Conservation (phyloP, 2,113 vertebrate species). For the Pardalotus punctatus region DNA sequence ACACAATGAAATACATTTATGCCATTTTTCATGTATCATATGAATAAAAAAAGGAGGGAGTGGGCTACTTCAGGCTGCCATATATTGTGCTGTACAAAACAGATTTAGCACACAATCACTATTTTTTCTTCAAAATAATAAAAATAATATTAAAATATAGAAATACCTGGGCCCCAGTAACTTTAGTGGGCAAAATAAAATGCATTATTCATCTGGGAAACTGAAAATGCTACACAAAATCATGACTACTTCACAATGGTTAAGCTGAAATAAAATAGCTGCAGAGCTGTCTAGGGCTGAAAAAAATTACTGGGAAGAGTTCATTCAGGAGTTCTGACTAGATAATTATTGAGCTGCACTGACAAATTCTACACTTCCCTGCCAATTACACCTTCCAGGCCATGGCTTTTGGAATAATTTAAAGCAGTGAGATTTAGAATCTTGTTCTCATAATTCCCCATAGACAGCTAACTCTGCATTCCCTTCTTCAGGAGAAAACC, state of each 20-base stretch:
- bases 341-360: constrained; percentile 62
- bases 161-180: constrained; percentile 12
- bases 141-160: background rate
- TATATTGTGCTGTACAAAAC: constrained; percentile 54
- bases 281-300: background rate
- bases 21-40: constrained; percentile 74
- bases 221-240: constrained; percentile 38
- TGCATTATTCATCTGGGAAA: constrained; percentile 69
- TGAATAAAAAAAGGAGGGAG: constrained; percentile 70
- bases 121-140: constrained; percentile 55
- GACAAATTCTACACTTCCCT: constrained; percentile 60
- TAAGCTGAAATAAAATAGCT: constrained; percentile 18
- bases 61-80: constrained; percentile 57
- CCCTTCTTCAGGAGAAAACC: background rate
- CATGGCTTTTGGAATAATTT: constrained; percentile 68
- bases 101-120: constrained; percentile 52
- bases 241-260: background rate
- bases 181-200: constrained; percentile 53
- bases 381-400: constrained; percentile 57
- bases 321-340: constrained; percentile 62
- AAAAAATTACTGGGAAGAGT: constrained; percentile 39
- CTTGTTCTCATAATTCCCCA: constrained; percentile 34
- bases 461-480: background rate
- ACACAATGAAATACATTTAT: constrained; percentile 77
- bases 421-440: constrained; percentile 54